Percentiles rank a stretch among this genome's conserved stretches.
phyloP scores from a whole-genome alignment of 2,113 vertebrate species.

The Carassius gibelio region DNA sequence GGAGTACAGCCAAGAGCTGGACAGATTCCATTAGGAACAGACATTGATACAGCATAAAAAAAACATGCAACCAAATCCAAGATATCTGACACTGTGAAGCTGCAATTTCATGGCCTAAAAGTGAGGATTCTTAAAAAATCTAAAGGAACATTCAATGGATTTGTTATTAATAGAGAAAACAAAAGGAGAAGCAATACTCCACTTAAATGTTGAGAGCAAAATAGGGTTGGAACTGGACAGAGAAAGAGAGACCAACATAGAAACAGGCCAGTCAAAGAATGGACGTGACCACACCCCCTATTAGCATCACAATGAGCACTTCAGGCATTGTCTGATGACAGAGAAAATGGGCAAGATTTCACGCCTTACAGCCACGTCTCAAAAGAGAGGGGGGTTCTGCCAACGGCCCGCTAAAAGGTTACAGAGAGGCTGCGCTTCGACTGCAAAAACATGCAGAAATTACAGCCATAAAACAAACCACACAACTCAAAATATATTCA shows the following conservation, averaged over 20 bases:
- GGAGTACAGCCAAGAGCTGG: slow-evolving; percentile 37
- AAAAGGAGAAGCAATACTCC: not conserved
- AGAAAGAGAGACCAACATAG: slow-evolving; percentile 35
- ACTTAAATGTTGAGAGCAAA: slow-evolving; percentile 7
- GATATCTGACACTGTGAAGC: not conserved
- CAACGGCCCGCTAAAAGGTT: slow-evolving; percentile 33
- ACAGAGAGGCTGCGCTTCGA: not conserved
- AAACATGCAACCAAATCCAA: slow-evolving; percentile 1
- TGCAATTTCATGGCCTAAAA: not conserved
- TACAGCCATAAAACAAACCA: slow-evolving; percentile 30
- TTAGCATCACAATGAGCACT: slow-evolving; percentile 67
- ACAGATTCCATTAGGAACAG: slow-evolving; percentile 21
- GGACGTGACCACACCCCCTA: slow-evolving; percentile 35
- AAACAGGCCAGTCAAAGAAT: slow-evolving; percentile 31
- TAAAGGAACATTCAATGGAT: not conserved
- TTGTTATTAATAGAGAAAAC: not conserved
- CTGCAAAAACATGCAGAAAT: slow-evolving; percentile 25
- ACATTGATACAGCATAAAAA: slow-evolving; percentile 48
- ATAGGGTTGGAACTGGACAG: not conserved
- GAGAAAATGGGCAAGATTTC: slow-evolving; percentile 52
- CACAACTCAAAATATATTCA: slow-evolving; percentile 22
- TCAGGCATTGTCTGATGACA: slow-evolving; percentile 56
- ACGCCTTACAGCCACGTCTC: slow-evolving; percentile 47
- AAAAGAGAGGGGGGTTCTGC: slow-evolving; percentile 8
- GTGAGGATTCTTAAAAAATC: not conserved